Conservation (phyloP, 2,797 vertebrate species). For the Sebastes matsubarae region DNA sequence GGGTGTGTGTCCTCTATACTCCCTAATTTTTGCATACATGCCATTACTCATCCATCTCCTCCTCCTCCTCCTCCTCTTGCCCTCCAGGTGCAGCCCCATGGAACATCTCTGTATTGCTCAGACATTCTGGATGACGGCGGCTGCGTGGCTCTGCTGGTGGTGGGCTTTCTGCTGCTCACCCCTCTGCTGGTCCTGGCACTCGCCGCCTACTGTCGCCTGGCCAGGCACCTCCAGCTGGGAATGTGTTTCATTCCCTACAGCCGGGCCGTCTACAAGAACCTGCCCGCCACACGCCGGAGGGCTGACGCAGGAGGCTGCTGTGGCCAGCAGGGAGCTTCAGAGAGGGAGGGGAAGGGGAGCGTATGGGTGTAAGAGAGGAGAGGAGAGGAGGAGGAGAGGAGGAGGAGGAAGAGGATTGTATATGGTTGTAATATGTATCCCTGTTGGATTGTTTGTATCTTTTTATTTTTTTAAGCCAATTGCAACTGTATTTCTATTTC, state of each 20-base stretch:
- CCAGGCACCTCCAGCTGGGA: conserved; percentile 88
- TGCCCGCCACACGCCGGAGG: conserved; percentile 66
- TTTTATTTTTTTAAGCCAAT: background rate
- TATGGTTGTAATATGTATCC: conserved; percentile 21
- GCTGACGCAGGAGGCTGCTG: conserved; percentile 67
- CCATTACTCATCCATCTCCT: background rate
- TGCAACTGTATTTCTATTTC: conserved; percentile 7
- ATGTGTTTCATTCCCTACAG: conserved; percentile 94
- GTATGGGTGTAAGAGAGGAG: conserved; percentile 74
- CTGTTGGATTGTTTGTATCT: background rate
- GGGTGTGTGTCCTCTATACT: background rate
- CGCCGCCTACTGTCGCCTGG: conserved; percentile 90
- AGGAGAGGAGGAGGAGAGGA: conserved; percentile 69
- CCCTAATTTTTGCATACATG: background rate
- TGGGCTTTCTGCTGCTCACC: conserved; percentile 88
- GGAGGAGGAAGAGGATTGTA: conserved; percentile 28
- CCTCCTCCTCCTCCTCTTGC: background rate
- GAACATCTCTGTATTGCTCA: conserved; percentile 81
- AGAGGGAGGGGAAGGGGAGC: conserved; percentile 77
- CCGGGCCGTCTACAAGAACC: conserved; percentile 89
- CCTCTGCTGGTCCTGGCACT: conserved; percentile 90
- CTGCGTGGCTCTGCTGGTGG: conserved; percentile 89
- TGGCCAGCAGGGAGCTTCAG: conserved; percentile 63
- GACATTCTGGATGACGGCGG: conserved; percentile 84
- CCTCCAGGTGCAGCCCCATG: conserved; percentile 85